Conservation (phyloP, 2,113 vertebrate genomes). For the Albula goreensis region DNA sequence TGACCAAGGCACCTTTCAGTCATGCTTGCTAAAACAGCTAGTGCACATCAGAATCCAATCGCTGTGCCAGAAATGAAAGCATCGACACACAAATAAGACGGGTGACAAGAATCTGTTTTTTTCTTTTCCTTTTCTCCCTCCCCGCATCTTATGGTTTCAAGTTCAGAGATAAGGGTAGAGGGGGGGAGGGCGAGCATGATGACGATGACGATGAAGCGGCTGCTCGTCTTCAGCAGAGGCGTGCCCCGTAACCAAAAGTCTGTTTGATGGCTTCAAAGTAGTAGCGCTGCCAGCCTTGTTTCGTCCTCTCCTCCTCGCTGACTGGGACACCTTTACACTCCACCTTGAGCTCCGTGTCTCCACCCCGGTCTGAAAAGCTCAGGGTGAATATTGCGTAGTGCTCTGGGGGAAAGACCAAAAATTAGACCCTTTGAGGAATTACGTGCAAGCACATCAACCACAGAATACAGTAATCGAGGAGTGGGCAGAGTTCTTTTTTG, state of each 20-base stretch:
- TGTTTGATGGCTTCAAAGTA: constrained; percentile 93
- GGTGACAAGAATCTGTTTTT: not conserved
- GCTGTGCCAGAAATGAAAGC: constrained; percentile 19
- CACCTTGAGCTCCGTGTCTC: constrained; percentile 80
- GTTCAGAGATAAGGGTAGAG: constrained; percentile 5
- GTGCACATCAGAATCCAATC: not conserved
- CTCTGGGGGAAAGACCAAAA: constrained; percentile 59
- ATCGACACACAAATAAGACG: constrained; percentile 8
- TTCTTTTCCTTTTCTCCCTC: not conserved
- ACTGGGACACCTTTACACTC: constrained; percentile 80
- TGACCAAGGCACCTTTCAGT: constrained; percentile 9
- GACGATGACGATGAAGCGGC: not conserved
- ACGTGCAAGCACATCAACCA: not conserved
- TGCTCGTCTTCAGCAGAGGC: constrained; percentile 75
- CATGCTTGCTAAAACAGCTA: not conserved
- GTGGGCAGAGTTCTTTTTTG: not conserved
- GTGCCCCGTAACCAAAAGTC: constrained; percentile 88
- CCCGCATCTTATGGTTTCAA: constrained; percentile 11
- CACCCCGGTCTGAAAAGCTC: constrained; percentile 75
- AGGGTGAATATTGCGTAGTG: constrained; percentile 83
- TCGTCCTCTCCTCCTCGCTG: constrained; percentile 82
- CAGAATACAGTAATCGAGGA: not conserved
- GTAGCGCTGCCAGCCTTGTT: constrained; percentile 88
- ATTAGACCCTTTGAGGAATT: not conserved
- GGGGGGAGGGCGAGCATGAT: not conserved